phyloP scores from a whole-genome alignment of 2,113 vertebrate species.

The Abramis brama region DNA sequence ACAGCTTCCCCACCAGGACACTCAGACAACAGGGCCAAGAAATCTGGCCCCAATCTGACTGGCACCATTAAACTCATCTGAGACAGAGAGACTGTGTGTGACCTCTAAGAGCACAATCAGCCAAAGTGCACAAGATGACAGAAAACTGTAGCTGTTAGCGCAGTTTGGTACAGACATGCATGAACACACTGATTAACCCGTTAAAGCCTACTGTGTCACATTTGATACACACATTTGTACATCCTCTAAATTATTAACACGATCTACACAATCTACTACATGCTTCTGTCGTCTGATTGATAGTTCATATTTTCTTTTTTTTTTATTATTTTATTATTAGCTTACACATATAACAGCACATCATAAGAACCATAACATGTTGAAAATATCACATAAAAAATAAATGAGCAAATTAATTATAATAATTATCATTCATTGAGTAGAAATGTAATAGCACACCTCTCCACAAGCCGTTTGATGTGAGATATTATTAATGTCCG shows the following conservation, averaged over 20 bases:
- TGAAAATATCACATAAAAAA: background rate
- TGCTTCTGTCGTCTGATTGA: background rate
- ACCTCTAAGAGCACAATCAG: constrained; percentile 24
- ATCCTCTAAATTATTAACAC: background rate
- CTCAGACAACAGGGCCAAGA: constrained; percentile 30
- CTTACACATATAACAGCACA: background rate
- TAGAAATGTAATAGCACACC: background rate
- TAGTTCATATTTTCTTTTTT: background rate
- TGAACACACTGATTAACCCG: background rate
- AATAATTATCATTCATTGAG: background rate
- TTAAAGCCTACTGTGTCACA: background rate
- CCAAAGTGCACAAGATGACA: constrained; percentile 32
- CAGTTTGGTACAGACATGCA: background rate
- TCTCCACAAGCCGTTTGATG: background rate
- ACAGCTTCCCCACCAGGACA: constrained; percentile 49
- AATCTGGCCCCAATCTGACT: constrained; percentile 52
- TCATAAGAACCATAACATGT: background rate
- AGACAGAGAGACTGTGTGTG: constrained; percentile 34
- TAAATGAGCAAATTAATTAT: background rate
- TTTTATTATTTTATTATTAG: background rate
- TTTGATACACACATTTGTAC: background rate
- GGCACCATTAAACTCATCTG: constrained; percentile 47
- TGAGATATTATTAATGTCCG: background rate
- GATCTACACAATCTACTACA: background rate
- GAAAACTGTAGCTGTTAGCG: background rate